Evolutionary conservation across 1,140 invertebrate species (phyloP), one percentile per base, ranked within the genome.

Genomic region (Goniozus legneri): DNA sequence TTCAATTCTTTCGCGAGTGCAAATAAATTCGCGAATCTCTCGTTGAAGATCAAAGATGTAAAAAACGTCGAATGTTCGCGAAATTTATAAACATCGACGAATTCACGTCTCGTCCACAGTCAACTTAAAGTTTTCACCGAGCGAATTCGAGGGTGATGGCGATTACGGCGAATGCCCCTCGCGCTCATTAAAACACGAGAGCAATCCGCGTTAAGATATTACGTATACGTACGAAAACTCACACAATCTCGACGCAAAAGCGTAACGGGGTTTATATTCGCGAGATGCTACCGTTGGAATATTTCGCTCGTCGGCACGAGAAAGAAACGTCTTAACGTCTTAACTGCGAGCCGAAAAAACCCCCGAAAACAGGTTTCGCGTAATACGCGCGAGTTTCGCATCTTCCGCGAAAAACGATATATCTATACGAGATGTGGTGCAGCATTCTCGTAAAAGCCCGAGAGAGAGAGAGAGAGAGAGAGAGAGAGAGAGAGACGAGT

Each of bases 351-450:
- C 30, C 10, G 37, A 50, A 55, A 55, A n/a, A n/a, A n/a, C n/a
- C n/a, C n/a, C n/a, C n/a, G n/a, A n/a, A n/a, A n/a, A n/a, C 52
- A 39, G 47, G 47, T 51, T 56, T 46, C 46, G 20, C n/a, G 7
- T 27, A 2, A 1, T 13, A 10, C 10, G 4, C 19, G 13, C 21
- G 42, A 3, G 24, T 49, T n/a, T 44, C 24, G 39, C 39, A 46
- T 31, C 43, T 46, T 50, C 20, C 19, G 34, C 24, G 42, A 31
- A 14, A 41, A n/a, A n/a, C n/a, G n/a, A n/a, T n/a, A n/a, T n/a
- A n/a, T n/a, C n/a, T n/a, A n/a, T n/a, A n/a, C n/a, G n/a, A n/a
- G n/a, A n/a, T n/a, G n/a, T n/a, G n/a, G n/a, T n/a, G n/a, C n/a
- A n/a, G n/a, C n/a, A n/a, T n/a, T n/a, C n/a, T n/a, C n/a, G n/a